phyloP scores from a whole-genome alignment of 2,797 vertebrate genomes.

The Poecilia picta region DNA sequence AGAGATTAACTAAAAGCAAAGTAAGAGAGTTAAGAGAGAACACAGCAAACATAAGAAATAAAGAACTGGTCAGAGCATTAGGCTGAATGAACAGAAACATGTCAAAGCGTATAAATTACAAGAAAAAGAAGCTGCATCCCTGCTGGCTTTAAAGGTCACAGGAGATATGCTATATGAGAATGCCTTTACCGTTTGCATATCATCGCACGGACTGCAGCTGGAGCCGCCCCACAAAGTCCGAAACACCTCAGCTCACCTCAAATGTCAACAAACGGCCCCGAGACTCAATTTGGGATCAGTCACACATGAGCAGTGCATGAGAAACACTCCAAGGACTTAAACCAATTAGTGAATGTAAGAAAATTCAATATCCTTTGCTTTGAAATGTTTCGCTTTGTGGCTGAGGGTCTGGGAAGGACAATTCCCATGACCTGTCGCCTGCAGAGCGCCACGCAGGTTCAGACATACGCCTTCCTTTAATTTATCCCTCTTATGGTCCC shows the following conservation, averaged over 20 bases:
- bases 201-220: slow-evolving; percentile 30
- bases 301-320: slow-evolving; percentile 14
- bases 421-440: neutral
- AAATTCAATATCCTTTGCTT: slow-evolving; percentile 1
- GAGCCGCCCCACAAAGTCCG: slow-evolving; percentile 13
- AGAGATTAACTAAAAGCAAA: neutral
- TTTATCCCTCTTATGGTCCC: neutral
- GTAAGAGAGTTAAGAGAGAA: neutral
- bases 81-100: slow-evolving; percentile 20
- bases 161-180: slow-evolving; percentile 24
- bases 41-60: neutral
- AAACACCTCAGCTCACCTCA: slow-evolving; percentile 21
- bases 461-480: neutral
- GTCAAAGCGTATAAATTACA: neutral
- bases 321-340: slow-evolving; percentile 16
- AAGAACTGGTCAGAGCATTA: slow-evolving; percentile 11
- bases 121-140: slow-evolving; percentile 23
- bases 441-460: neutral
- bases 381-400: slow-evolving; percentile 1
- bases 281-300: slow-evolving; percentile 24
- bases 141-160: slow-evolving; percentile 59
- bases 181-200: slow-evolving; percentile 31
- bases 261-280: slow-evolving; percentile 27
- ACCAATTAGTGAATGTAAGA: slow-evolving; percentile 22
- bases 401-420: neutral